Evolutionary conservation across 2,797 vertebrate species (phyloP).

Genomic region (Myripristis murdjan): DNA sequence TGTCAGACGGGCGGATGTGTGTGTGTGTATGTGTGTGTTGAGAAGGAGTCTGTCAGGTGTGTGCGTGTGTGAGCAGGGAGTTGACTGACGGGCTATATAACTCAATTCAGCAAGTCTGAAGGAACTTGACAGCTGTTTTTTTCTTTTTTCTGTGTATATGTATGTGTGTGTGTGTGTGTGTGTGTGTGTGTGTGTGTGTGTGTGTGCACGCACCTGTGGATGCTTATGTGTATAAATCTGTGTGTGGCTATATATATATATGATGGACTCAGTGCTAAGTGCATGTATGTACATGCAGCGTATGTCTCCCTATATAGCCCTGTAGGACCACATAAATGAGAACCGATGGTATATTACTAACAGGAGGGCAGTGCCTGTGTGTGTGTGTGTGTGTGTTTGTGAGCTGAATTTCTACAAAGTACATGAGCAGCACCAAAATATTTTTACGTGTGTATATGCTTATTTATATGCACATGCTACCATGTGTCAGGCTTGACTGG

Average conservation of each 20-base stretch:
- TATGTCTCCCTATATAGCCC: constrained; percentile 3
- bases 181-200: constrained; percentile 24
- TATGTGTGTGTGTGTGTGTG: constrained; percentile 2
- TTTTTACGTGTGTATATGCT: constrained; percentile 26
- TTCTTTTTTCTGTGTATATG: too few relatives aligned
- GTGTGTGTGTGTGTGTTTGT: too few relatives aligned
- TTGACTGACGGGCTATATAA: constrained; percentile 78
- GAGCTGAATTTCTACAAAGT: constrained; percentile 8
- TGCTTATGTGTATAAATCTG: constrained; percentile 32
- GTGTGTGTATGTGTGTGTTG: too few relatives aligned
- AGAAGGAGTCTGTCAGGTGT: constrained; percentile 43
- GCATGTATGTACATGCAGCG: constrained; percentile 20
- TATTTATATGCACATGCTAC: constrained; percentile 40
- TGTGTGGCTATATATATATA: constrained; percentile 22
- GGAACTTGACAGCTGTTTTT: constrained; percentile 54
- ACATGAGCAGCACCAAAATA: constrained; percentile 11
- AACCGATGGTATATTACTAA: constrained; percentile 14
- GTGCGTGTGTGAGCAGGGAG: constrained; percentile 32
- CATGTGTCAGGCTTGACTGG: constrained; percentile 31
- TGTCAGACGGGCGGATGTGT: constrained; percentile 58
- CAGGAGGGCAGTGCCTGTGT: constrained; percentile 3
- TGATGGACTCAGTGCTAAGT: too few relatives aligned
- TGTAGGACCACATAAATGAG: constrained; percentile 8
- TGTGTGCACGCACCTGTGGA: constrained; percentile 29
- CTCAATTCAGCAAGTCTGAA: constrained; percentile 77